phyloP scores from a whole-genome alignment of 2,113 vertebrate species.

The Catagonus wagneri region DNA sequence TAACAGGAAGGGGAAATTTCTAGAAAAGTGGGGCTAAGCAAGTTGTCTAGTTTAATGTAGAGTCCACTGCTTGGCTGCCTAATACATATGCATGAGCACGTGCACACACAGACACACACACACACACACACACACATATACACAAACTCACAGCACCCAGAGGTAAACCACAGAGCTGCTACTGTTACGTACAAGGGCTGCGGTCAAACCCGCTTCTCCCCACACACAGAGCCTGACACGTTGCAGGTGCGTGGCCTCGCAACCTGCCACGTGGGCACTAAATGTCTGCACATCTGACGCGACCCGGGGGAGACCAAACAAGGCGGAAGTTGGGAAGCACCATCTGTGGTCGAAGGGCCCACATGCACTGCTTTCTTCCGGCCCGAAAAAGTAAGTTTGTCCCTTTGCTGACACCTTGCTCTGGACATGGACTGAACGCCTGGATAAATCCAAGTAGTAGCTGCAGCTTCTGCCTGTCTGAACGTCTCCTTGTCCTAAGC shows the following conservation, averaged over 20 bases:
- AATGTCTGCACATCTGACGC: no score
- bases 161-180: not conserved
- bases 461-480: not conserved
- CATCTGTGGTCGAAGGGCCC: not conserved
- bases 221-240: not conserved
- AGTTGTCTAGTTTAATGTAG: not conserved
- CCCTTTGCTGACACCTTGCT: not conserved
- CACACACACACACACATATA: not conserved
- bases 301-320: not conserved
- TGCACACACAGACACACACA: no score
- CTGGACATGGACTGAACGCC: not conserved
- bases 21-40: not conserved
- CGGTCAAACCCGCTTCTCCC: not conserved
- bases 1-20: not conserved
- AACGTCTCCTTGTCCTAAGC: not conserved
- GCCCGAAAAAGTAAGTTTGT: no score
- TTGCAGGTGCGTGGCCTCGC: not conserved
- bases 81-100: no score
- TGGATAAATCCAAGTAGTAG: not conserved
- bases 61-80: not conserved
- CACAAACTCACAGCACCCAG: not conserved
- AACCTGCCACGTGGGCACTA: fast-evolving
- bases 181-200: not conserved
- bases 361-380: not conserved
- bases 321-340: not conserved